Evolutionary conservation across 1,140 invertebrate genomes (phyloP).

Genomic region (Hyphantria cunea): DNA sequence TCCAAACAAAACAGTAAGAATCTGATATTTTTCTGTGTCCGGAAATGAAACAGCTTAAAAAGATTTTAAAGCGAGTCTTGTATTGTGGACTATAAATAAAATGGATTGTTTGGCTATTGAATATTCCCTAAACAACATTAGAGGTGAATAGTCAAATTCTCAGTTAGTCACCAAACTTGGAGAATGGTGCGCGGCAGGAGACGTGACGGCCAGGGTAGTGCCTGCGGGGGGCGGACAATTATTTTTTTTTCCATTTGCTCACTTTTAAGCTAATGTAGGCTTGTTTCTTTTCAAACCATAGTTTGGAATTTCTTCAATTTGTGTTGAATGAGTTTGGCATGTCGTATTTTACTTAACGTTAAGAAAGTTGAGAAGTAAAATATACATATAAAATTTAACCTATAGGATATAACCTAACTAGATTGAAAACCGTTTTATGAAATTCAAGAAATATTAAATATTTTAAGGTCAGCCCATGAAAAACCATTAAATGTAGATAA

Average conservation of each 20-base stretch:
- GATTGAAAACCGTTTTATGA: no score
- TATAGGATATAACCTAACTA: no score
- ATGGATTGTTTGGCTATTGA: slow-evolving; percentile 65
- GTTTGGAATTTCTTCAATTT: slow-evolving; percentile 15
- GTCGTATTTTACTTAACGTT: not conserved
- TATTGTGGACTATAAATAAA: slow-evolving; percentile 76
- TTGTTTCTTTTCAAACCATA: slow-evolving; percentile 27
- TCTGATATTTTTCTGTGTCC: slow-evolving; percentile 40
- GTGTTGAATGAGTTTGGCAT: slow-evolving; percentile 4
- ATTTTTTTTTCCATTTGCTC: no score
- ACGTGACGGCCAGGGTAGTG: slow-evolving; percentile 33
- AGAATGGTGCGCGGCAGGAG: slow-evolving; percentile 56
- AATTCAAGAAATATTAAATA: no score
- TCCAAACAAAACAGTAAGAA: slow-evolving; percentile 9
- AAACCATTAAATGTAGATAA: no score
- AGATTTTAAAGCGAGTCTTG: slow-evolving; percentile 45
- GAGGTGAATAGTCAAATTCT: slow-evolving; percentile 73
- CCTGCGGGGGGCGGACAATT: slow-evolving; percentile 47
- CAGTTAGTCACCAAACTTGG: slow-evolving; percentile 69
- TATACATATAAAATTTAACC: no score
- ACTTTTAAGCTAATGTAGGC: slow-evolving; percentile 34
- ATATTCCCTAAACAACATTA: slow-evolving; percentile 77
- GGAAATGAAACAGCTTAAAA: slow-evolving; percentile 73
- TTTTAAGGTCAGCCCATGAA: no score
- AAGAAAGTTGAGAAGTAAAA: not conserved